These are phyloP conservation scores for Helicolenus hilgendorfi DNA, from an alignment of 2,797 vertebrate species.

Conservation along the genomic window DNA sequence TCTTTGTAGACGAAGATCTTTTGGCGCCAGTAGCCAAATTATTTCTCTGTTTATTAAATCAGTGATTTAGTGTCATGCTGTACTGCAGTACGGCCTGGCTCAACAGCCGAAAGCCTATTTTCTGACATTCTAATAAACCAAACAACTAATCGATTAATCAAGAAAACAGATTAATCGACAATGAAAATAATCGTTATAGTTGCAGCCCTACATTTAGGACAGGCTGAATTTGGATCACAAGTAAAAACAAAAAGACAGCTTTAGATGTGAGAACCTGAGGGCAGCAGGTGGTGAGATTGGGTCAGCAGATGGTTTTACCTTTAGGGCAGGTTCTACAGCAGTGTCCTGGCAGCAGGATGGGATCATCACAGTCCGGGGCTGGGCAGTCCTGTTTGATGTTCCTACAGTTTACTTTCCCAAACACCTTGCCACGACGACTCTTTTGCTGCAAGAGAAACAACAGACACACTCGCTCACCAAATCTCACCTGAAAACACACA, in stretches of 20 bases:
- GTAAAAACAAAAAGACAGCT: not conserved
- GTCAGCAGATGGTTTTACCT: conserved; percentile 59
- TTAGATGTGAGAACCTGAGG: not conserved
- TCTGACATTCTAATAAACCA: no score
- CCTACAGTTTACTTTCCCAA: conserved; percentile 96
- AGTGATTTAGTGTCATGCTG: no score
- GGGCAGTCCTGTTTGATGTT: conserved; percentile 97
- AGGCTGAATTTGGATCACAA: not conserved
- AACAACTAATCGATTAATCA: no score
- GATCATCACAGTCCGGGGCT: conserved; percentile 88
- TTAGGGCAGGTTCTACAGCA: conserved; percentile 95
- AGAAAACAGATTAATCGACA: no score
- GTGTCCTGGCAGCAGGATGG: conserved; percentile 93
- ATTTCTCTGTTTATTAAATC: no score
- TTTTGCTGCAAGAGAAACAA: conserved; percentile 88
- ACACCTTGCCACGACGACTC: conserved; percentile 92
- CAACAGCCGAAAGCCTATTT: no score
- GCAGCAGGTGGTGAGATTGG: not conserved
- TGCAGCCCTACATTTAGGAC: not conserved
- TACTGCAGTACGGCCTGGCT: no score
- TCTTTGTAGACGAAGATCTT: no score
- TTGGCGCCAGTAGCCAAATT: no score
- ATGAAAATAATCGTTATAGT: no score
- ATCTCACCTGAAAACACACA: not conserved
- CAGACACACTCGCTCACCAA: not conserved